Evolutionary conservation across 2,113 vertebrate species (phyloP).

Genomic region (Stigmatopora nigra): DNA sequence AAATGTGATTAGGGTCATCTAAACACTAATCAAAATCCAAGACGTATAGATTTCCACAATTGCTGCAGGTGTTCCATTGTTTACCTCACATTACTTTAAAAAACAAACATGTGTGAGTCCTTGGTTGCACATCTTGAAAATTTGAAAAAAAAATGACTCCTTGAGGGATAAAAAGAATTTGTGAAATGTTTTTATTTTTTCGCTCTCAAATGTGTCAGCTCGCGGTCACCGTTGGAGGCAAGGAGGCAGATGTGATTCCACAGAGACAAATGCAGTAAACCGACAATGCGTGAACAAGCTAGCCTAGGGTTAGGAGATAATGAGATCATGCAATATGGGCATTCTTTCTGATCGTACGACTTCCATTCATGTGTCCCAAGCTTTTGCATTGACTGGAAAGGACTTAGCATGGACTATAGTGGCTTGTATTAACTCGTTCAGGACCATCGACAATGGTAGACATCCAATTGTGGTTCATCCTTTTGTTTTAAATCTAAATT

Average conservation of each 20-base stretch:
- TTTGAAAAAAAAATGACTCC: not conserved
- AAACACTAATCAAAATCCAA: slow-evolving; percentile 31
- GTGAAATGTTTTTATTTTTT: not conserved
- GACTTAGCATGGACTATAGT: not conserved
- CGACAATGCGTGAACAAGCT: not conserved
- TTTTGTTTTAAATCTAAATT: too few relatives aligned
- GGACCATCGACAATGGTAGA: too few relatives aligned
- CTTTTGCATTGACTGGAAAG: slow-evolving; percentile 26
- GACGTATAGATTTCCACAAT: slow-evolving; percentile 13
- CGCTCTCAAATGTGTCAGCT: not conserved
- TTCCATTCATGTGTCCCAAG: slow-evolving; percentile 10
- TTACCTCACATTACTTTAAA: slow-evolving; percentile 17
- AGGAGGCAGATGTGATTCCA: slow-evolving; percentile 1
- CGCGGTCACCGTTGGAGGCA: not conserved
- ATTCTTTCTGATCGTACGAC: slow-evolving; percentile 18
- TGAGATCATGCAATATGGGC: slow-evolving; percentile 18
- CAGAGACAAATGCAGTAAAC: slow-evolving; percentile 4
- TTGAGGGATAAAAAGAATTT: not conserved
- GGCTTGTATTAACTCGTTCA: not conserved
- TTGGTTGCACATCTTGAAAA: not conserved
- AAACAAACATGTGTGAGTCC: slow-evolving; percentile 3
- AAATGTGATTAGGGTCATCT: slow-evolving; percentile 21
- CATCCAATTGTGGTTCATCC: too few relatives aligned
- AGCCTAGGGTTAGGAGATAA: slow-evolving; percentile 35
- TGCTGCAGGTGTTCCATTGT: slow-evolving; percentile 20